Evolutionary conservation across 2,797 vertebrate genomes (phyloP), one percentile per base, ranked within the genome.

Genomic region (Ceryle rudis): DNA sequence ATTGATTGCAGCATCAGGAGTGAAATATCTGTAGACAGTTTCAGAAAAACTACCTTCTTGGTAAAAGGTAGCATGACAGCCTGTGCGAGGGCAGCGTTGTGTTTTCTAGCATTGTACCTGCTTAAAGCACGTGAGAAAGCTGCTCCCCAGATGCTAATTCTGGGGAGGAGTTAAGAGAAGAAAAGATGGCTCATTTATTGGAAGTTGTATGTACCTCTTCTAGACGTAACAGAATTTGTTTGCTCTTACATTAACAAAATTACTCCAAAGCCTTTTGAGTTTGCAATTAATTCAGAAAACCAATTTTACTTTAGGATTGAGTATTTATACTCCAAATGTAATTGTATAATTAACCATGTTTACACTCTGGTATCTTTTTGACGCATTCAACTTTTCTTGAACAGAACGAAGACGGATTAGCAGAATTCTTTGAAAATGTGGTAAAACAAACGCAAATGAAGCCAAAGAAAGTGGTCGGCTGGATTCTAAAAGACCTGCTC

Each of bases 351-450:
- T 82, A 80, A 54, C 62, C 7, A 4, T 29, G 41, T 84, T 95
- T 87, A 49, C 57, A 37, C 11, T 90, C 28, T 49, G 31, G 23
- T 67, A 51, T 86, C 72, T n/a, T 57, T 91, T 55, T 83, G 46
- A 87, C 26, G 44, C 28, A 64, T 81, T 81, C 31, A 69, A 89
- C 67, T 95, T 94, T 86, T 85, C 57, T 87, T 92, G 80, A 86
- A 93, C 97, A 99, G 99, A 99, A 98, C 74, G 99, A 99, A 98
- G 99, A 99, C 0, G 99, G 99, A 75, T 98, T 99, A 94, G 92
- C 98, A 95, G 99, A 99, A 49, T 99, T 99, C 97, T 99, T 99
- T 95, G 99, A 99, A 96, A 96, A 93, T 9, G 98, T 99, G 90
- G 94, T 99, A 71, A 98, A 97, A 96, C 96, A 96, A 80, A 99